These are phyloP conservation scores for Anguilla megastoma DNA, from an alignment of 2,797 vertebrate genomes.

Conservation along the genomic window DNA sequence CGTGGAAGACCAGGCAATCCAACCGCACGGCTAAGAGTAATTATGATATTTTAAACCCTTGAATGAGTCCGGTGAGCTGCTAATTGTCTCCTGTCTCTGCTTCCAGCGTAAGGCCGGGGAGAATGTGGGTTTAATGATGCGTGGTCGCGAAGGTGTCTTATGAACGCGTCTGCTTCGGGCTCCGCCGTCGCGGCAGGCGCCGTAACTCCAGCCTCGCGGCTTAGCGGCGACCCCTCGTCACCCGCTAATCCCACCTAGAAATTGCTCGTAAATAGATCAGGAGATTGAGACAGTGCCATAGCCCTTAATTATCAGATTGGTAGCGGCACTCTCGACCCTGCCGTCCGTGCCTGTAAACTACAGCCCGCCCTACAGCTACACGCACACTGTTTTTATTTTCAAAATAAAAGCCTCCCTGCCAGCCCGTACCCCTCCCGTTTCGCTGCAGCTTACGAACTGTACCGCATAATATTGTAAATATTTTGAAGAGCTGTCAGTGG, in stretches of 20 bases:
- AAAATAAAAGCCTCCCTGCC: not conserved
- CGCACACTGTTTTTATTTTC: not conserved
- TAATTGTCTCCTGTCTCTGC: conserved; percentile 25
- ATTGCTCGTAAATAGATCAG: conserved; percentile 17
- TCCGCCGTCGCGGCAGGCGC: not conserved
- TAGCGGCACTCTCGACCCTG: not conserved
- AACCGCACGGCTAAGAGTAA: conserved; percentile 4
- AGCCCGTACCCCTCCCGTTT: not conserved
- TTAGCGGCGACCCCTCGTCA: not conserved
- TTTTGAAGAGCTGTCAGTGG: not conserved
- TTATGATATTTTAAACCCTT: conserved; percentile 24
- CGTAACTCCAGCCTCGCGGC: not conserved
- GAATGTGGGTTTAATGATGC: conserved; percentile 23
- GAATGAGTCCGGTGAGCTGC: conserved; percentile 21
- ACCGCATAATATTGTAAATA: not conserved
- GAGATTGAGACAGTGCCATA: not conserved
- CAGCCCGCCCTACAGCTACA: not conserved
- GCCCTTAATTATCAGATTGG: conserved; percentile 3
- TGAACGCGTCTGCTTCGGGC: not conserved
- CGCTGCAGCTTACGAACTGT: not conserved
- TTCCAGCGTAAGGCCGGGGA: conserved; percentile 13
- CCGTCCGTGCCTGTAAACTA: not conserved
- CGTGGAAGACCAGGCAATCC: not conserved
- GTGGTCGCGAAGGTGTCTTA: not conserved
- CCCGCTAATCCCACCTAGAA: not conserved